Evolutionary conservation across 2,113 vertebrate genomes (phyloP).

Genomic region (Pholis gunnellus): DNA sequence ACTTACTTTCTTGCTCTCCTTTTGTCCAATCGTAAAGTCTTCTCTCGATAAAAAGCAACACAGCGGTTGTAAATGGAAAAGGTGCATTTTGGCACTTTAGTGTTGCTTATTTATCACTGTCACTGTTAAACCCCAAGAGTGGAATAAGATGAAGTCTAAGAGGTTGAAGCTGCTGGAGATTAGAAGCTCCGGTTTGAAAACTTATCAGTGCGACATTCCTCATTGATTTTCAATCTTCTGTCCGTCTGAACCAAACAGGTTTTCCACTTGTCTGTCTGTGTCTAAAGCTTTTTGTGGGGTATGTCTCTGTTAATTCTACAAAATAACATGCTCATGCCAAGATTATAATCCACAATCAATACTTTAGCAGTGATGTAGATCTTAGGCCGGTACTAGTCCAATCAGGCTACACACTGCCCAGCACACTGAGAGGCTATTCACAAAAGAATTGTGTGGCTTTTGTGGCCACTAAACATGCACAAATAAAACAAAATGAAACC

Average conservation of each 20-base stretch:
- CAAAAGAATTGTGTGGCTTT: background rate
- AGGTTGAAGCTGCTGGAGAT: constrained; percentile 25
- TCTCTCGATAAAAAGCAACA: constrained; percentile 12
- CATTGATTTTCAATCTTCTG: constrained; percentile 24
- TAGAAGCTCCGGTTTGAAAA: constrained; percentile 28
- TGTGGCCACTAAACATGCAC: background rate
- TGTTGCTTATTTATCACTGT: constrained; percentile 27
- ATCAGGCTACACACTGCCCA: background rate
- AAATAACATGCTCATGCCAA: background rate
- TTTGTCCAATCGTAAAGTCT: constrained; percentile 16
- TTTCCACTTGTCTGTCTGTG: constrained; percentile 30
- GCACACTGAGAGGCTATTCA: background rate
- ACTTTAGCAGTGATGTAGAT: background rate
- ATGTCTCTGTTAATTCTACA: constrained; percentile 16
- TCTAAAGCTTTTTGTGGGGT: constrained; percentile 7
- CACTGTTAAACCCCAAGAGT: constrained; percentile 22
- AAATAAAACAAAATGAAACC: background rate
- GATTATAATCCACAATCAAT: constrained; percentile 12
- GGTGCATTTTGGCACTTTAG: background rate
- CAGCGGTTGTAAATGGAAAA: constrained; percentile 12
- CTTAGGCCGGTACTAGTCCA: background rate
- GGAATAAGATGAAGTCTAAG: constrained; percentile 31
- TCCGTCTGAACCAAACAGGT: background rate
- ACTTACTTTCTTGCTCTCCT: background rate
- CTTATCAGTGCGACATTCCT: constrained; percentile 24